A percentile compares a stretch with the other conserved stretches of the same genome.
Evolutionary conservation across 1,140 invertebrate species (phyloP).

Genomic region (Galleria mellonella): DNA sequence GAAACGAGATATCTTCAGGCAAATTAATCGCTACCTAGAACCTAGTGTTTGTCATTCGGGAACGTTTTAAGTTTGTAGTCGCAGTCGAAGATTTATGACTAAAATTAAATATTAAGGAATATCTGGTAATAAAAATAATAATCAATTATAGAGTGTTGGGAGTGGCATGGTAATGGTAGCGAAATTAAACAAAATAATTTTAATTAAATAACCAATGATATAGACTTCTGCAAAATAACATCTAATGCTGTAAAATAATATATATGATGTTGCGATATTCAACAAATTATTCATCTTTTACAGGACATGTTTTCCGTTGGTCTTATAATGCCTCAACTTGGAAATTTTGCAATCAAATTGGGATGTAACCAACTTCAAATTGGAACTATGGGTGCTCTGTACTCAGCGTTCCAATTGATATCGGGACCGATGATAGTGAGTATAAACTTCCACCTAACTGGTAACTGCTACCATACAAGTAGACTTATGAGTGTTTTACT

Average conservation of each 20-base stretch:
- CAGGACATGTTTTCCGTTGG: constrained; percentile 80
- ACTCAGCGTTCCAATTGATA: constrained; percentile 77
- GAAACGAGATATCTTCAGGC: no score
- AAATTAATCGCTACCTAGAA: no score
- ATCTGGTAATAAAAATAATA: no score
- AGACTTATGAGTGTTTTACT: no score
- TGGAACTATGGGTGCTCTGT: constrained; percentile 75
- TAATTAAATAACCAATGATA: no score
- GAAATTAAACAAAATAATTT: no score
- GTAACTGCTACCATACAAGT: no score
- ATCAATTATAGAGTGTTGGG: no score
- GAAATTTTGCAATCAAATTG: constrained; percentile 66
- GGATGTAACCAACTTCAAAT: constrained; percentile 76
- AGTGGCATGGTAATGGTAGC: no score
- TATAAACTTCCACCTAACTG: constrained; percentile 6
- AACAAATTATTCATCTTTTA: constrained; percentile 3
- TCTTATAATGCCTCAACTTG: constrained; percentile 76
- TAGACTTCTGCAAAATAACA: no score
- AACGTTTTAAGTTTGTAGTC: neutral
- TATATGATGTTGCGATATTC: no score
- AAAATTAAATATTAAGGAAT: no score
- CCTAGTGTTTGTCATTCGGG: neutral
- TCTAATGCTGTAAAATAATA: neutral
- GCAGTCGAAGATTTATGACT: neutral
- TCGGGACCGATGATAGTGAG: constrained; percentile 77